Evolutionary conservation across 2,888 invertebrate species (phyloP).

Genomic region (Smittia aterrima): DNA sequence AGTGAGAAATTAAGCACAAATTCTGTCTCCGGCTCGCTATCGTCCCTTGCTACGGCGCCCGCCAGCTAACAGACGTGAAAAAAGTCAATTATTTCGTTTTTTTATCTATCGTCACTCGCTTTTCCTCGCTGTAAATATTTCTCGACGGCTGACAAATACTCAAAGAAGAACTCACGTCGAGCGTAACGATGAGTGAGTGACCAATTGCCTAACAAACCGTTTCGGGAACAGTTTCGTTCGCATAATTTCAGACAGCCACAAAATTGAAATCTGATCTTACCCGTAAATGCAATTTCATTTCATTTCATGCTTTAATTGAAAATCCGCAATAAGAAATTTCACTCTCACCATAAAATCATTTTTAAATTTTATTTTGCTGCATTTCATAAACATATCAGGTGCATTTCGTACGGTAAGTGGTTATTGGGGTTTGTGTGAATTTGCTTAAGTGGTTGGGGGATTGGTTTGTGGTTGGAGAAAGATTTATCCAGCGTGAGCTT

Average conservation of each 20-base stretch:
- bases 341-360: not conserved
- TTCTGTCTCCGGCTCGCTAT: not conserved
- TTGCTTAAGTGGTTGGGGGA: constrained; percentile 11
- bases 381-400: constrained; percentile 28
- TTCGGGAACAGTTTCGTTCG: not conserved
- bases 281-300: constrained; percentile 6
- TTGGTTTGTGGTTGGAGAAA: not conserved
- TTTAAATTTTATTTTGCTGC: constrained; percentile 24
- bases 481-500: constrained; percentile 9
- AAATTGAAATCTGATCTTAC: constrained; percentile 7
- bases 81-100: not conserved
- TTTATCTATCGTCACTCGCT: not conserved
- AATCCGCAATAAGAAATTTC: not conserved
- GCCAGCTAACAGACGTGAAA: not conserved
- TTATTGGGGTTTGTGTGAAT: constrained; percentile 8
- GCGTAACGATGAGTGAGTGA: not conserved
- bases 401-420: constrained; percentile 40
- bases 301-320: not conserved
- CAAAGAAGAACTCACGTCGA: no score
- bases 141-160: no score
- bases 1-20: constrained; percentile 20
- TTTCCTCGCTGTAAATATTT: not conserved
- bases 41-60: not conserved
- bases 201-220: not conserved
- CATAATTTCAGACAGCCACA: not conserved